These are phyloP conservation scores for Aphelocoma californica DNA, from an alignment of 2,797 vertebrate species.

Conservation along the genomic window DNA sequence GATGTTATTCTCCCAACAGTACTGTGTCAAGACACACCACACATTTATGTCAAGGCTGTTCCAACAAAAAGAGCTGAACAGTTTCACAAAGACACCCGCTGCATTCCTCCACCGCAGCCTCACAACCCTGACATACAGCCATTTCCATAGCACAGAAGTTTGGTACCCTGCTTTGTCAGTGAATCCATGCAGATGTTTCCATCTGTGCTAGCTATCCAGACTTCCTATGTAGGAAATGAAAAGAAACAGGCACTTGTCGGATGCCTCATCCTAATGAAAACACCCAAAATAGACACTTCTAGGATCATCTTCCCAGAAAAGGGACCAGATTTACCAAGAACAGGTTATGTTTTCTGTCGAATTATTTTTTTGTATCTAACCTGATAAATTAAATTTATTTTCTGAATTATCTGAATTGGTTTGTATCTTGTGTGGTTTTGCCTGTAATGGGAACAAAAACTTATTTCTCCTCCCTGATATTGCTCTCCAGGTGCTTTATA, in stretches of 20 bases:
- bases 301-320: not conserved
- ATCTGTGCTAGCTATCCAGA: not conserved
- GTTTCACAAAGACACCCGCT: not conserved
- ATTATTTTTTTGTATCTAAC: not conserved
- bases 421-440: not conserved
- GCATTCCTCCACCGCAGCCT: accelerated
- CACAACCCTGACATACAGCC: not conserved
- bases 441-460: not conserved
- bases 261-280: not conserved
- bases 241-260: not conserved
- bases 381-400: not conserved
- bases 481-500: not conserved
- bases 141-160: not conserved
- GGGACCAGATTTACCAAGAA: not conserved
- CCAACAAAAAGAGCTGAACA: not conserved
- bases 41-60: not conserved
- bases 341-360: not conserved
- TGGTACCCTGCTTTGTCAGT: not conserved
- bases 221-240: not conserved
- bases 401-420: not conserved
- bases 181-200: not conserved
- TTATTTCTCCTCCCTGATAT: not conserved
- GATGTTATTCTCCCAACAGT: not conserved
- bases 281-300: not conserved
- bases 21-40: not conserved